Evolutionary conservation across 2,888 invertebrate species (phyloP), one percentile per base, ranked within the genome.

Genomic region (Congeria kusceri): DNA sequence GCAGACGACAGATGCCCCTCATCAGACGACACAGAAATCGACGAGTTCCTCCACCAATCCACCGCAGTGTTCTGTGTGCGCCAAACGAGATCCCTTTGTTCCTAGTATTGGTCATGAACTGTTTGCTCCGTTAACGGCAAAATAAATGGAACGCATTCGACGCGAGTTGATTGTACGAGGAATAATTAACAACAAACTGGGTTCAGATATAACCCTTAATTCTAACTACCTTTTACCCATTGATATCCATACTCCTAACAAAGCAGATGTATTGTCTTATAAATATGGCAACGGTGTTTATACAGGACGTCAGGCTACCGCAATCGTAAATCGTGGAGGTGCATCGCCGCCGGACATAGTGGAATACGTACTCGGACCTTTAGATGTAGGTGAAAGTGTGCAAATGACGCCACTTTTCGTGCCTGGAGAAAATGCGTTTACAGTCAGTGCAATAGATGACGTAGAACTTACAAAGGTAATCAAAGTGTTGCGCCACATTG

Each of bases 341-440:
- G n/a, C n/a, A n/a, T n/a, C n/a, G n/a, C n/a, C n/a, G n/a, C n/a
- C n/a, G n/a, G n/a, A n/a, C n/a, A 25, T 73, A 18, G 70, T 70
- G 64, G 74, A 71, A 32, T 81, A 77, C 70, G 25, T 39, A 27
- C 70, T 81, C n/a, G 81, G 81, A 49, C 81, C 81, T 0, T 25
- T 81, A 0, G 64, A 49, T 7, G 46, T 57, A 28, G 59, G 23
- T 13, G 27, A 25, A 13, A n/a, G 23, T 27, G 53, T 63, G 47
- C 11, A 13, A 25, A n/a, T n/a, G n/a, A n/a, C n/a, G n/a, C n/a
- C n/a, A n/a, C n/a, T n/a, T n/a, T n/a, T n/a, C n/a, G n/a, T n/a
- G n/a, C n/a, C n/a, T n/a, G n/a, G n/a, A n/a, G n/a, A n/a, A n/a
- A n/a, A n/a, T n/a, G n/a, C n/a, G 46, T 78, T 49, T 49, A 62